Conservation (phyloP, 2,888 invertebrate genomes). For the Epirrhoe alternata region DNA sequence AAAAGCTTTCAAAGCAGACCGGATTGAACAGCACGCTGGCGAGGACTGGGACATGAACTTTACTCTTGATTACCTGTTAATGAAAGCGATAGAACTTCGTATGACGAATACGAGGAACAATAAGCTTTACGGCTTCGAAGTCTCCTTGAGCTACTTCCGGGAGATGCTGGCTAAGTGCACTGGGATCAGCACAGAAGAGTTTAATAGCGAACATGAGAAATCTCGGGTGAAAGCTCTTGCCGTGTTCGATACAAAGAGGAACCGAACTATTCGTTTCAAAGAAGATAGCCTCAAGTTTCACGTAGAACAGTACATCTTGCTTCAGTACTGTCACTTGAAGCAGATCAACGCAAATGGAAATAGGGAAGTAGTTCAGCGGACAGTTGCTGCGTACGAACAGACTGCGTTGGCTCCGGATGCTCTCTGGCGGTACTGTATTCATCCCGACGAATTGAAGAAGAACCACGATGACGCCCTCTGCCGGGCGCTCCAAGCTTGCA, state of each 20-base stretch:
- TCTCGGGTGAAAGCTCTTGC: slow-evolving; percentile 3
- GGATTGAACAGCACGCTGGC: not conserved
- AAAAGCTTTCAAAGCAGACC: not conserved
- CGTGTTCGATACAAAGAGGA: slow-evolving; percentile 10
- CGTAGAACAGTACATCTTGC: slow-evolving; percentile 14
- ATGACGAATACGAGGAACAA: slow-evolving; percentile 17
- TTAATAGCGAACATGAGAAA: slow-evolving; percentile 14
- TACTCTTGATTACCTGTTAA: not conserved
- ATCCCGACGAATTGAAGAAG: slow-evolving; percentile 13
- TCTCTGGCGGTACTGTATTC: slow-evolving; percentile 15
- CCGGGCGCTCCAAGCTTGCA: slow-evolving; percentile 8
- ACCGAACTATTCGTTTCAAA: not conserved
- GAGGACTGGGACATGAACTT: slow-evolving; percentile 9
- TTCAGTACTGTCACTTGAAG: slow-evolving; percentile 18
- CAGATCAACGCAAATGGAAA: slow-evolving; percentile 6
- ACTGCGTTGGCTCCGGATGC: slow-evolving; percentile 3
- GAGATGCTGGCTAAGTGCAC: slow-evolving; percentile 15
- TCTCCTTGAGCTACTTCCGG: slow-evolving; percentile 7
- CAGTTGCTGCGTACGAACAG: slow-evolving; percentile 7
- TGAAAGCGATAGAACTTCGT: slow-evolving; percentile 3
- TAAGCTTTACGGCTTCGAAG: slow-evolving; percentile 7
- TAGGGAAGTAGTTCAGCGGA: not conserved
- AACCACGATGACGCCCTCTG: slow-evolving; percentile 13
- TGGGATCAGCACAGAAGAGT: slow-evolving; percentile 4
- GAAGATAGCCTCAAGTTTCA: slow-evolving; percentile 10